phyloP scores from a whole-genome alignment of 2,797 vertebrate genomes.

The Micrastur ruficollis region DNA sequence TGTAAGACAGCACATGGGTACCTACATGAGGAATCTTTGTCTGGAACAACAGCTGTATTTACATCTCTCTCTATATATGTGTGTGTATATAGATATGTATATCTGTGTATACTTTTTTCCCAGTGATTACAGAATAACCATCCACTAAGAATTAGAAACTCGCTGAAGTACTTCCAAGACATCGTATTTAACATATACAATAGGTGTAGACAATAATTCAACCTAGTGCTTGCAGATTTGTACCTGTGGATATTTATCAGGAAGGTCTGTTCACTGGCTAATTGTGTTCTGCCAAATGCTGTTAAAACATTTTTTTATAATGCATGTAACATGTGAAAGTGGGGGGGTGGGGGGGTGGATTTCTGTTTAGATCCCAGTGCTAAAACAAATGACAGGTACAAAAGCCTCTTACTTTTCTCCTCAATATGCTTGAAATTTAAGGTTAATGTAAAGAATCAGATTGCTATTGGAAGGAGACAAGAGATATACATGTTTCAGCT shows the following conservation, averaged over 20 bases:
- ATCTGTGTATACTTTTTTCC: not conserved
- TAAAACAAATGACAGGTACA: conserved; percentile 23
- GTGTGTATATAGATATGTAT: too few relatives aligned
- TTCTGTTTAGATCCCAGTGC: not conserved
- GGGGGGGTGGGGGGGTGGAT: not conserved
- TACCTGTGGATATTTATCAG: not conserved
- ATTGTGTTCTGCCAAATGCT: not conserved
- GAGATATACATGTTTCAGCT: conserved; percentile 22
- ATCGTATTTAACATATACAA: not conserved
- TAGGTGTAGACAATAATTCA: not conserved
- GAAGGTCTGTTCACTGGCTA: not conserved
- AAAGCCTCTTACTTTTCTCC: not conserved
- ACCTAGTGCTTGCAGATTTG: not conserved
- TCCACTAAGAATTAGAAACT: not conserved
- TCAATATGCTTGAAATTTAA: not conserved
- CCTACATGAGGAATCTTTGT: not conserved
- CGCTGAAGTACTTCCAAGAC: not conserved
- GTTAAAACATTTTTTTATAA: not conserved
- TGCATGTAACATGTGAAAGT: not conserved
- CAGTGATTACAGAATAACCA: not conserved
- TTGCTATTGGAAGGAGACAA: not conserved
- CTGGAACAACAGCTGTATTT: conserved; percentile 4
- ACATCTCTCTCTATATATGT: not conserved
- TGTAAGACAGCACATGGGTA: not conserved
- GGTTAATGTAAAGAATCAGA: conserved; percentile 20